phyloP scores from a whole-genome alignment of 2,888 invertebrate genomes.

The Pasiphila rectangulata region DNA sequence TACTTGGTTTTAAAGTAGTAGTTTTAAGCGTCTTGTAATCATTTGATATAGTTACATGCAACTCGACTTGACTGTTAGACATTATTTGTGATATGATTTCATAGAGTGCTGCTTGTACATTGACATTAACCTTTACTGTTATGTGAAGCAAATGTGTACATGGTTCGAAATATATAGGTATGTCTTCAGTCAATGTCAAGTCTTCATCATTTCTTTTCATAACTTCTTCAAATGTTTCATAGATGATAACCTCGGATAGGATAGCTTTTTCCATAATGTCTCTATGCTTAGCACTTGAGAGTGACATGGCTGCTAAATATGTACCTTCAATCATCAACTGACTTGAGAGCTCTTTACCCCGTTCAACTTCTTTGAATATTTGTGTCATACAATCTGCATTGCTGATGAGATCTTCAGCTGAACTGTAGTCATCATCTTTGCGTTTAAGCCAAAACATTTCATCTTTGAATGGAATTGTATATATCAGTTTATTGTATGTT shows the following conservation, averaged over 20 bases:
- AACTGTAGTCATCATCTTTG: slow-evolving; percentile 42
- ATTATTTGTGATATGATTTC: slow-evolving; percentile 41
- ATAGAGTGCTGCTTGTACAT: neutral
- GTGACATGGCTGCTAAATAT: slow-evolving; percentile 55
- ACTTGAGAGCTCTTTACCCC: slow-evolving; percentile 45
- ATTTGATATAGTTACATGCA: slow-evolving; percentile 53
- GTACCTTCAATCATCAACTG: slow-evolving; percentile 50
- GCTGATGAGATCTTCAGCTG: slow-evolving; percentile 50
- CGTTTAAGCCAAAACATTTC: slow-evolving; percentile 41
- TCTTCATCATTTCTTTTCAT: slow-evolving; percentile 38
- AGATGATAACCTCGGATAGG: slow-evolving; percentile 42
- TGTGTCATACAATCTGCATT: slow-evolving; percentile 51
- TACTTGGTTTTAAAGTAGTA: slow-evolving; percentile 50
- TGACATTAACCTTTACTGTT: slow-evolving; percentile 39
- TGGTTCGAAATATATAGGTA: slow-evolving; percentile 49
- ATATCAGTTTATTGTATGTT: slow-evolving; percentile 56
- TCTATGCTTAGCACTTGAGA: slow-evolving; percentile 58
- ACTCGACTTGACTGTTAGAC: slow-evolving; percentile 24
- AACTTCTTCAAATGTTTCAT: slow-evolving; percentile 57
- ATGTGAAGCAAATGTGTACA: slow-evolving; percentile 45
- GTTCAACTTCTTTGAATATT: slow-evolving; percentile 52
- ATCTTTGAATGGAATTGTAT: slow-evolving; percentile 50
- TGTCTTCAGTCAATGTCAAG: slow-evolving; percentile 48
- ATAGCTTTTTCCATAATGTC: slow-evolving; percentile 57
- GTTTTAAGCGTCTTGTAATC: slow-evolving; percentile 48